A percentile compares a stretch with the other conserved stretches of the same genome.
Conservation (phyloP, 2,797 vertebrate species). For the Microctenopoma lineatum region DNA sequence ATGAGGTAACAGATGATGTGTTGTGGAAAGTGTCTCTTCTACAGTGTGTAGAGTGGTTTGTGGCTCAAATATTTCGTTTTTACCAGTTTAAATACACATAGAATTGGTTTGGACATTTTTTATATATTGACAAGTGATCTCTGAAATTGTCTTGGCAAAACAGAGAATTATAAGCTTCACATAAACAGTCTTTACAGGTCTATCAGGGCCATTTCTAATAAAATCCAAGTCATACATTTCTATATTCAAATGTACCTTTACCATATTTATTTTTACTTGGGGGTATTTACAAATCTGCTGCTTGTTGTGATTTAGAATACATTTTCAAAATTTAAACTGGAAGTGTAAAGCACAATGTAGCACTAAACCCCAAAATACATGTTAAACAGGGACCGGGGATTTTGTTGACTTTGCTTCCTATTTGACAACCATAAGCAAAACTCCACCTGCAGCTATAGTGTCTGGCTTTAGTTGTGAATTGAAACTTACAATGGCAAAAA, state of each 20-base stretch:
- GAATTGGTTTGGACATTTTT: no score
- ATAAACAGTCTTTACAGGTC: background rate
- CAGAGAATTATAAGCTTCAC: background rate
- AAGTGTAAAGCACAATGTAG: conserved; percentile 8
- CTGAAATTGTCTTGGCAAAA: background rate
- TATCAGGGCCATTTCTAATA: background rate
- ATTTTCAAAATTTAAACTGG: conserved; percentile 21
- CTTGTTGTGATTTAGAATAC: background rate
- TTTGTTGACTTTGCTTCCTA: conserved; percentile 38
- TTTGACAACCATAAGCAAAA: conserved; percentile 52
- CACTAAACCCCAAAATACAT: conserved; percentile 11
- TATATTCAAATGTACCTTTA: background rate
- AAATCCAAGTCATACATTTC: conserved; percentile 2
- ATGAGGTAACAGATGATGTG: conserved; percentile 53
- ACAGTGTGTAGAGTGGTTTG: background rate
- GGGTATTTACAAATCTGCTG: conserved; percentile 2
- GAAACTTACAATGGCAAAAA: conserved; percentile 40
- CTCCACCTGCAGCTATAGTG: conserved; percentile 45
- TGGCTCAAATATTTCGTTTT: no score
- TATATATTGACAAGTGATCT: no score
- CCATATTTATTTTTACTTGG: conserved; percentile 6
- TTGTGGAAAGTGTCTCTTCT: background rate
- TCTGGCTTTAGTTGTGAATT: conserved; percentile 27
- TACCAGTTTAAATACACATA: no score
- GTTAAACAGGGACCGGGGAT: conserved; percentile 15